Conservation (phyloP, 2,797 vertebrate species). For the Chelon labrosus region DNA sequence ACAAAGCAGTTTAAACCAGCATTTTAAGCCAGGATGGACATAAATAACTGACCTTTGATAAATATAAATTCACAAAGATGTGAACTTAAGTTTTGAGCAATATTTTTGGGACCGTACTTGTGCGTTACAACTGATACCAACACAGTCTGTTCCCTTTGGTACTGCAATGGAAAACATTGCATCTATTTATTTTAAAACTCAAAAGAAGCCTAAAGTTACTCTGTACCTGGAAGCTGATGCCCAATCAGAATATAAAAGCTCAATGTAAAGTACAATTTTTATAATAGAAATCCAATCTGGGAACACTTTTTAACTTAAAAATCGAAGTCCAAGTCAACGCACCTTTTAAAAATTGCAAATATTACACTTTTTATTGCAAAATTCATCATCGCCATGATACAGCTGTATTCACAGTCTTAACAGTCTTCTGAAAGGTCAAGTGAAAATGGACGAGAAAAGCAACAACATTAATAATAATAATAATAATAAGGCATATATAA, state of each 20-base stretch:
- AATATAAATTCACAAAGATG: not conserved
- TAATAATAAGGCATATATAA: conserved; percentile 66
- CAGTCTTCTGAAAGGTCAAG: conserved; percentile 64
- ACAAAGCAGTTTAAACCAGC: not conserved
- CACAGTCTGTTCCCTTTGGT: not conserved
- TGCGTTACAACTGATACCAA: not conserved
- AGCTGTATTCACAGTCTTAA: conserved; percentile 63
- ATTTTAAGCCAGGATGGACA: not conserved
- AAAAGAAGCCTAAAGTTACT: not conserved
- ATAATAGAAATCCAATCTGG: not conserved
- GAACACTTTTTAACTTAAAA: no score
- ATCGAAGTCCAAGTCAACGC: conserved; percentile 14
- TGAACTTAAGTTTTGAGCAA: not conserved
- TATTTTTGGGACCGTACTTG: not conserved
- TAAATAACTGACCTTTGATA: not conserved
- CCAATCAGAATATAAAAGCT: no score
- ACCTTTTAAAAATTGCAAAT: conserved; percentile 44
- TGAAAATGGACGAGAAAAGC: conserved; percentile 44
- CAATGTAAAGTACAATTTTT: no score
- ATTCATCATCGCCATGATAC: conserved; percentile 48
- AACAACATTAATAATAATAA: conserved; percentile 17
- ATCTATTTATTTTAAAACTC: not conserved
- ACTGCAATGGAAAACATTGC: no score
- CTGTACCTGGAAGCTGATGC: no score
- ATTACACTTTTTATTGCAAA: conserved; percentile 76